Percentiles rank a stretch among this genome's conserved stretches.
Conservation (phyloP, 2,797 vertebrate species). For the Galagoides demidoff region DNA sequence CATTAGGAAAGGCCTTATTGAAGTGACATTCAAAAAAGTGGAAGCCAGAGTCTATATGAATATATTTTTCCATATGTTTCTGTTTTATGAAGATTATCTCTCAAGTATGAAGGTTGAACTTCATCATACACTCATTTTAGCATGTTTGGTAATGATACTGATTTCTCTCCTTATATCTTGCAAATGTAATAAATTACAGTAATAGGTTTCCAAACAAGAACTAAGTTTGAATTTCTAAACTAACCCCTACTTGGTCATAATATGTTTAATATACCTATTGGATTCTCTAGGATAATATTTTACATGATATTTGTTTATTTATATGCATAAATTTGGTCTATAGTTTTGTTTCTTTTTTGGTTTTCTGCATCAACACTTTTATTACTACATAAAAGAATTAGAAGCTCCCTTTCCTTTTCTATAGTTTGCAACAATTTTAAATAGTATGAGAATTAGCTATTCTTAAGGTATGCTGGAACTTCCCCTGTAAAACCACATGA, state of each 20-base stretch:
- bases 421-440: neutral
- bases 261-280: neutral
- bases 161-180: neutral
- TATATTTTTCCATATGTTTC: neutral
- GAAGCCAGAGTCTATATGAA: neutral
- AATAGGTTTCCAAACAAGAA: slow-evolving; percentile 21
- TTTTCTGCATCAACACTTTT: neutral
- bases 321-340: neutral
- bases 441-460: neutral
- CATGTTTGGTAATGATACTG: neutral
- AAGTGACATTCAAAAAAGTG: neutral
- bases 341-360: slow-evolving; percentile 11
- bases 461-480: neutral
- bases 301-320: neutral
- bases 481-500: neutral
- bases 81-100: neutral
- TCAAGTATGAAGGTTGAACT: neutral
- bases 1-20: neutral
- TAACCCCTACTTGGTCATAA: neutral
- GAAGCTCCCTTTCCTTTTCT: neutral
- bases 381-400: neutral
- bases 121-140: neutral
- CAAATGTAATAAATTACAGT: neutral
- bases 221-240: neutral
- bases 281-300: slow-evolving; percentile 24